Evolutionary conservation across 2,797 vertebrate species (phyloP), one percentile per base, ranked within the genome.

Genomic region (Scyliorhinus canicula): DNA sequence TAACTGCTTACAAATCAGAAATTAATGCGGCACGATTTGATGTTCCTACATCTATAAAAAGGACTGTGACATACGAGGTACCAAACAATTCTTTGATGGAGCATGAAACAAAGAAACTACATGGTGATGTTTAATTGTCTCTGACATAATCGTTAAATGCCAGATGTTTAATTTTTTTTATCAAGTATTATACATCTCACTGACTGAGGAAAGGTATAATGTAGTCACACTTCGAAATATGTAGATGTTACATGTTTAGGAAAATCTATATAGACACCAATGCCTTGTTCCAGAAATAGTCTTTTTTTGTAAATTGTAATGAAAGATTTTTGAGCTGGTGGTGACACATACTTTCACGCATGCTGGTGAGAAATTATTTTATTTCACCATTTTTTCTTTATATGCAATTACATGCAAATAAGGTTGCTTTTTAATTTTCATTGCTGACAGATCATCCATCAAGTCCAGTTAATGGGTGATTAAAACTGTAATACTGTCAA

Each of bases 131-230:
- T 98, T 99, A 99, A 99, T 98, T 98, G 98, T 98, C 97, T 98
- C 98, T 98, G 98, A 98, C 97, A 97, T 98, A 98, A 98, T 98
- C 98, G 97, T 99, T 99, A 98, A 99, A 98, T 97, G 97, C 98
- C 98, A 99, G 98, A 98, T 99, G 98, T 98, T 98, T 98, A 97
- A 98, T 98, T 96, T 96, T 96, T 86, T 95, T 94, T 95, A 93
- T 74, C 60, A 94, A 94, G 93, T 71, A 55, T 74, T 74, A 71
- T 52, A 69, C 93, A 74, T 94, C 47, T 94, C 93, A 94, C 67
- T 71, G 93, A 93, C 65, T 93, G 93, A 71, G 65, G 28, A 94
- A 71, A n/a, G 69, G 44, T 74, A 74, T 94, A 94, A 94, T 94
- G 47, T 74, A 35, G 47, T 94, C 50, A 55, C 50, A 21, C 67